Base-by-base conservation (phyloP, 2,888 invertebrate genomes). In the Tachina fera region DNA sequence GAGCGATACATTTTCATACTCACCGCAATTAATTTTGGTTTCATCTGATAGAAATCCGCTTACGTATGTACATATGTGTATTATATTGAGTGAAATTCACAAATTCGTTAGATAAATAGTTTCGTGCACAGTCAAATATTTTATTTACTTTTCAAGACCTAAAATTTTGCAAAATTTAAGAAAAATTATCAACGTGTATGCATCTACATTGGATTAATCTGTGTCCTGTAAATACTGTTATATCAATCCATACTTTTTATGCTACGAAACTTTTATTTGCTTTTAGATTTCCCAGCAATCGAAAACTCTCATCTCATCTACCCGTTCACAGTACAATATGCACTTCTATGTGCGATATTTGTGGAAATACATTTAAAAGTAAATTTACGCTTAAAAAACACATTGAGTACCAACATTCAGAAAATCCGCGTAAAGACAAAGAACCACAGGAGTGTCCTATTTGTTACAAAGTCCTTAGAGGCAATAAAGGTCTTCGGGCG, bases 381-480 rank as follows among this genome's bases (percentile, higher is more conserved):
- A 90, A 90, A 81, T 88, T 89, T 49, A 89, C 89, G 77, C 89
- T 91, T 8, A 91, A 91, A 68, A 91, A 91, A 67, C 91, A 91
- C 74, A 90, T 91, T 83, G 91, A 91, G 76, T 86, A 90, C 49
- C 90, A 91, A 77, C 91, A 92, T 87, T 90, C 91, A 78, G 91
- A 89, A n/a, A 56, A 72, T 16, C 67, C 75, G 4, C 83, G 76
- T 9, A 88, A 87, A 8, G 90, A 89, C 31, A 91, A 90, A 9
- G 91, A 90, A 61, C 91, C 90, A 2, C 89, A 91, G 56, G 90
- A 91, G 75, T 92, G 92, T 75, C 88, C 89, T 16, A 89, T 90
- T 56, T 92, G 92, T 77, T 91, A 90, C 47, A 90, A 91, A 9
- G 90, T 91, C 90, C 77, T 92, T 49, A 89, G 91, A 6, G 90